Conservation (phyloP, 2,888 invertebrate genomes). For the Microctonus hyperodae region DNA sequence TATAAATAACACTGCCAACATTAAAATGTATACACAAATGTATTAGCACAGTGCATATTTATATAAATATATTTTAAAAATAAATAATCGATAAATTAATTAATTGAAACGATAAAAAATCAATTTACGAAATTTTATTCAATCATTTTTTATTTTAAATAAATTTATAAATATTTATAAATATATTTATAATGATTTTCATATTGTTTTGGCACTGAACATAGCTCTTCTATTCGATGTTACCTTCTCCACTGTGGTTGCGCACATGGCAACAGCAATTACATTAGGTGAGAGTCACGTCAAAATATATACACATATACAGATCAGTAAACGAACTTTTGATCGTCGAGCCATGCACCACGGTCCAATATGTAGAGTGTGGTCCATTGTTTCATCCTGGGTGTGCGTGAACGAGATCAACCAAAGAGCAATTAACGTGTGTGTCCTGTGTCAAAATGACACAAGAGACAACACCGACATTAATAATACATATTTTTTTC, state of each 20-base stretch:
- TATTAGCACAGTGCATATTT: too few relatives aligned
- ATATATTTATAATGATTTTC: too few relatives aligned
- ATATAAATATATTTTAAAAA: too few relatives aligned
- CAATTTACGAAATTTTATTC: too few relatives aligned
- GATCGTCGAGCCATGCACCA: neutral
- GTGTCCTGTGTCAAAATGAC: neutral
- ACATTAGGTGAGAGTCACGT: neutral
- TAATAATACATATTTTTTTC: neutral
- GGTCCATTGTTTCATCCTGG: neutral
- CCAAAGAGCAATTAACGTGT: neutral
- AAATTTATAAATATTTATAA: too few relatives aligned
- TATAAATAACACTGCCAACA: neutral
- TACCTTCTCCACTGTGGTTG: neutral
- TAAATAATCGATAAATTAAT: too few relatives aligned
- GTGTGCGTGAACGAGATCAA: neutral
- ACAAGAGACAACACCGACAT: neutral
- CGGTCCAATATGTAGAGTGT: neutral
- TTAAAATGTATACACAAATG: too few relatives aligned
- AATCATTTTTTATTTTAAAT: too few relatives aligned
- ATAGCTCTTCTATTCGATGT: neutral
- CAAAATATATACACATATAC: neutral
- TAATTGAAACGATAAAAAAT: too few relatives aligned
- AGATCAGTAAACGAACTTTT: neutral
- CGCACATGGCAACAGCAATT: neutral
- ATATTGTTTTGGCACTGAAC: neutral